Base-by-base conservation (phyloP, 2,113 vertebrate species). In the Anhinga rufa region DNA sequence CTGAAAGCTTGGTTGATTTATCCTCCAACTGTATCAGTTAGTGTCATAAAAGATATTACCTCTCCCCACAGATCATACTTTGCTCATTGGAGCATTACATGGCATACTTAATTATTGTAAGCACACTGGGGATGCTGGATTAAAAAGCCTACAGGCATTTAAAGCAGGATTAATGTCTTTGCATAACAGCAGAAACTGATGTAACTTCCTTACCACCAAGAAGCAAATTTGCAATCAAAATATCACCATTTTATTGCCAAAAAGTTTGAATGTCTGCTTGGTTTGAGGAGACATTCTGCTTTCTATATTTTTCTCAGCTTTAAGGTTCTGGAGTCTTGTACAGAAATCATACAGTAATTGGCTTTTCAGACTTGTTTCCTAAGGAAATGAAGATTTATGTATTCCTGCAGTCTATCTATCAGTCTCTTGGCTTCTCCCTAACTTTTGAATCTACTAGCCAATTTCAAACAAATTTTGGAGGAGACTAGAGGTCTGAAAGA, bases 161-260 rank as follows among this genome's bases (percentile, higher is more conserved):
- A 85, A 94, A 95, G 74, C n/a, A 93, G 88, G 89, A 96, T 96
- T 94, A 88, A 94, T 86, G 69, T 89, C 88, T 91, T 91, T 72
- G 61, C 61, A 44, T 84, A 86, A 91, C 57, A 57, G 77, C 3
- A 2, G 61, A 95, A 93, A 82, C n/a, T 85, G 82, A 85, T 86
- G 46, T 71, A 90, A 90, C 70, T 83, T 88, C 42, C 52, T 72
- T 44, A 31, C 57, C 55, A 46, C 64, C 44, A 57, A 91, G 82
- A 92, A 86, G 22, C 1, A 86, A 66, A 74, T 88, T 84, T 90
- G 55, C 36, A 57, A 42, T 88, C 52, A 74, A 95, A 84, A 94
- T 84, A 89, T 91, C 76, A n/a, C 4, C 28, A 81, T 76, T 93
- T 93, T 92, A 86, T 64, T 93, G 75, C 28, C 22, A 31, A 75